Evolutionary conservation across 2,888 invertebrate genomes (phyloP).

Genomic region (Aphodius granarius): DNA sequence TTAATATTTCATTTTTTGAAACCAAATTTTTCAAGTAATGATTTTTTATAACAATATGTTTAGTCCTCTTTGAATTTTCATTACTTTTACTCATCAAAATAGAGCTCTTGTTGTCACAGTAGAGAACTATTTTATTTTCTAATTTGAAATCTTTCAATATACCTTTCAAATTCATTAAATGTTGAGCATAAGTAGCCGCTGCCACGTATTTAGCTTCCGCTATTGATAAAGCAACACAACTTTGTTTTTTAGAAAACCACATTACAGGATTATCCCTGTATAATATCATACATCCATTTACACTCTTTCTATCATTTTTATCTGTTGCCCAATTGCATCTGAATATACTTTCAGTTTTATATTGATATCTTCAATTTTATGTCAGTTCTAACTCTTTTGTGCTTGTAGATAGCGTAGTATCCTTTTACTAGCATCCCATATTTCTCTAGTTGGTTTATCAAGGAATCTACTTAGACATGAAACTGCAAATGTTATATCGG

Average conservation of each 20-base stretch:
- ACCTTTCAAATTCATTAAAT: conserved; percentile 2
- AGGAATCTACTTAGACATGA: not conserved
- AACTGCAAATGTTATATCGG: not conserved
- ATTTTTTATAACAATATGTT: not conserved
- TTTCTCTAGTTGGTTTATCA: not conserved
- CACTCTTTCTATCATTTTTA: not conserved
- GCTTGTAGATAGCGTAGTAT: not conserved
- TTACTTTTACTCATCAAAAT: not conserved
- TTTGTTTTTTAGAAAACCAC: conserved; percentile 10
- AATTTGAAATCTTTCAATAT: conserved; percentile 2
- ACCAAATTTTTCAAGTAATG: conserved; percentile 9
- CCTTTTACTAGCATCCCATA: not conserved
- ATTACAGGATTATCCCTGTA: conserved; percentile 2
- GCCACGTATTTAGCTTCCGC: conserved; percentile 7
- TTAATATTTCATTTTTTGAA: not conserved
- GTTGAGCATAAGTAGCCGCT: conserved; percentile 8
- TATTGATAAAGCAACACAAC: not conserved
- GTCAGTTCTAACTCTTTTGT: not conserved
- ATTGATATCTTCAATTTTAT: not conserved
- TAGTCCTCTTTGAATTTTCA: conserved; percentile 8
- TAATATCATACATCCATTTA: not conserved
- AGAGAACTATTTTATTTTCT: conserved; percentile 1
- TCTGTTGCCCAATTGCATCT: not conserved
- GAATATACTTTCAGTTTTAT: not conserved
- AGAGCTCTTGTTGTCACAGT: conserved; percentile 9